phyloP scores from a whole-genome alignment of 2,797 vertebrate genomes.

The Lithobates sylvaticus region DNA sequence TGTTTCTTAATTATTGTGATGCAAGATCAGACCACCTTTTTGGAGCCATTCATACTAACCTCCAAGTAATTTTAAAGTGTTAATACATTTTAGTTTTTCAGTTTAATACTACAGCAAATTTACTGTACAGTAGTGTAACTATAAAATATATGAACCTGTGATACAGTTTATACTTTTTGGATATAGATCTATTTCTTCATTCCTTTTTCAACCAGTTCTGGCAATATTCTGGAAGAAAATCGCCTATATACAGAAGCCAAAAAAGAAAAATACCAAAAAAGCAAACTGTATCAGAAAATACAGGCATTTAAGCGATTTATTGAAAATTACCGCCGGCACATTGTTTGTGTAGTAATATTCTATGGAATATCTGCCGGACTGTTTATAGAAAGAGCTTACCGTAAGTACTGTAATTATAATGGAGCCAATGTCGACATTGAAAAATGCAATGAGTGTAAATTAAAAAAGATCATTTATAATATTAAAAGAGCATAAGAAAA shows the following conservation, averaged over 20 bases:
- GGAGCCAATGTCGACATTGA: too few species aligned
- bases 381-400: constrained; percentile 87
- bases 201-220: constrained; percentile 5
- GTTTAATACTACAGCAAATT: too few species aligned
- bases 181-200: background rate
- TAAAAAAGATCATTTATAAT: too few species aligned
- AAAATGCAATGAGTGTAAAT: too few species aligned
- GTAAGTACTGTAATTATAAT: constrained; percentile 77
- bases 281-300: constrained; percentile 84
- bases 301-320: constrained; percentile 91
- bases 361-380: constrained; percentile 84
- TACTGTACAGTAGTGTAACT: too few species aligned
- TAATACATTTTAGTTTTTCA: too few species aligned
- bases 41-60: too few species aligned
- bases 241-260: constrained; percentile 85
- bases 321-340: constrained; percentile 93
- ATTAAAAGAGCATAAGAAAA: too few species aligned
- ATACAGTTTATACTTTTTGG: background rate
- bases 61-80: too few species aligned
- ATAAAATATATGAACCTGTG: background rate
- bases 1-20: too few species aligned
- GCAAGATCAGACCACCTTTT: too few species aligned
- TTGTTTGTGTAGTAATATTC: constrained; percentile 82
- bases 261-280: constrained; percentile 79
- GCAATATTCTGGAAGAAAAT: constrained; percentile 64